These are phyloP conservation scores for Drosophila subquinaria DNA, from an alignment of 2,888 invertebrate genomes.

Conservation along the genomic window DNA sequence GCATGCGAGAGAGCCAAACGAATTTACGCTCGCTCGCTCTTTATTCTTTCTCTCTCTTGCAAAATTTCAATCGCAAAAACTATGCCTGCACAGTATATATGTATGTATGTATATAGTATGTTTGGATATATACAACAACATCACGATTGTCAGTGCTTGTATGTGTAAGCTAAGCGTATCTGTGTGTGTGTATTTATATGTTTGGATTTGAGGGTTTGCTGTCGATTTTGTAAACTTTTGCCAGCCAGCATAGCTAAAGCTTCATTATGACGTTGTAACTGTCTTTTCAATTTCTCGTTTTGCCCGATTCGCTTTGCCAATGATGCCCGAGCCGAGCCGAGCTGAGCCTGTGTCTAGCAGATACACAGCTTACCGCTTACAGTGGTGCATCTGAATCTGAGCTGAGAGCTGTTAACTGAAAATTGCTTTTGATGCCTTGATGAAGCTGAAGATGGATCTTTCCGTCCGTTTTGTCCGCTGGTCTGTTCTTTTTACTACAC, in stretches of 20 bases:
- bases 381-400: constrained; percentile 38
- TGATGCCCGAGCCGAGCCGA: constrained; percentile 37
- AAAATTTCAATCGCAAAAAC: constrained; percentile 48
- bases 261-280: constrained; percentile 80
- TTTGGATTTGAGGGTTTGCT: constrained; percentile 43
- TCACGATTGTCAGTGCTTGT: constrained; percentile 34
- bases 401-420: constrained; percentile 72
- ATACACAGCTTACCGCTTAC: constrained; percentile 52
- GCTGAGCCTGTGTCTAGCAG: constrained; percentile 21
- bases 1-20: constrained; percentile 27
- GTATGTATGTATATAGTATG: background rate
- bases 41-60: constrained; percentile 32
- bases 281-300: constrained; percentile 80
- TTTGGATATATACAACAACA: constrained; percentile 30
- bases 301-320: constrained; percentile 78
- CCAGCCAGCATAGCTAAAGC: constrained; percentile 52
- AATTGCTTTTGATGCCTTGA: constrained; percentile 67
- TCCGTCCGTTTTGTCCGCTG: constrained; percentile 52
- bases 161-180: constrained; percentile 28
- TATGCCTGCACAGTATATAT: constrained; percentile 29
- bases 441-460: constrained; percentile 71
- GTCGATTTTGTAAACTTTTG: constrained; percentile 71
- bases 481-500: constrained; percentile 37
- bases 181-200: constrained; percentile 18
- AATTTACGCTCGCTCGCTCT: constrained; percentile 31